phyloP scores from a whole-genome alignment of 2,888 invertebrate species.

The Philereme transversata region DNA sequence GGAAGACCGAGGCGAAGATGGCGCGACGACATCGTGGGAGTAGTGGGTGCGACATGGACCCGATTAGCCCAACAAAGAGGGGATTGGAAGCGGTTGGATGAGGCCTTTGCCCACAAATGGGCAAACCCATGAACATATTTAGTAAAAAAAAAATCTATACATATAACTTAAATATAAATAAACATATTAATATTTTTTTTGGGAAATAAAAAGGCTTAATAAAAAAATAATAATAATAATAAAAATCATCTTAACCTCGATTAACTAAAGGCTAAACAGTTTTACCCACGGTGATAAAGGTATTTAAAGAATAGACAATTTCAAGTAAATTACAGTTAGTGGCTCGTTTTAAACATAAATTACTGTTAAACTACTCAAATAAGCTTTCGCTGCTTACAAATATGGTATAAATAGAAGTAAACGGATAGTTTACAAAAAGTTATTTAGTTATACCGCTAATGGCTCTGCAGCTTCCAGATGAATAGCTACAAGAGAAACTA shows the following conservation, averaged over 20 bases:
- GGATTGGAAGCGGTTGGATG: too few species aligned
- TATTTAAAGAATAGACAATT: slow-evolving; percentile 43
- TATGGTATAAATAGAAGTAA: slow-evolving; percentile 41
- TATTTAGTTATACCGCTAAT: slow-evolving; percentile 50
- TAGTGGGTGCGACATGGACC: too few species aligned
- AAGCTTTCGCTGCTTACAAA: slow-evolving; percentile 63
- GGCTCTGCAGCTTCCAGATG: slow-evolving; percentile 25
- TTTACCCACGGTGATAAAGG: slow-evolving; percentile 25
- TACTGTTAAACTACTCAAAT: slow-evolving; percentile 47
- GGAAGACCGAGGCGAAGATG: too few species aligned
- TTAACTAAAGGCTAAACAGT: slow-evolving; percentile 20
- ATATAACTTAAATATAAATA: too few species aligned
- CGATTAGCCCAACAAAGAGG: too few species aligned
- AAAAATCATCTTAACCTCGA: slow-evolving; percentile 22
- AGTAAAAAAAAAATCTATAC: too few species aligned
- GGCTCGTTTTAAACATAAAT: slow-evolving; percentile 43
- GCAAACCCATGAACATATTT: too few species aligned
- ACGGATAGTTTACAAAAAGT: slow-evolving; percentile 53
- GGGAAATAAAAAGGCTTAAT: too few species aligned
- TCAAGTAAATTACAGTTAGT: slow-evolving; percentile 55
- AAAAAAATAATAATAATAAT: too few species aligned
- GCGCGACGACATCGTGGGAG: too few species aligned
- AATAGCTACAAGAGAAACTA: slow-evolving; percentile 43
- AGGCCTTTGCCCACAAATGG: too few species aligned
- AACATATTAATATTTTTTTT: too few species aligned